Percentiles rank a stretch among this genome's conserved stretches.
Evolutionary conservation across 1,140 invertebrate genomes (phyloP).

Genomic region (Drosophila miranda): DNA sequence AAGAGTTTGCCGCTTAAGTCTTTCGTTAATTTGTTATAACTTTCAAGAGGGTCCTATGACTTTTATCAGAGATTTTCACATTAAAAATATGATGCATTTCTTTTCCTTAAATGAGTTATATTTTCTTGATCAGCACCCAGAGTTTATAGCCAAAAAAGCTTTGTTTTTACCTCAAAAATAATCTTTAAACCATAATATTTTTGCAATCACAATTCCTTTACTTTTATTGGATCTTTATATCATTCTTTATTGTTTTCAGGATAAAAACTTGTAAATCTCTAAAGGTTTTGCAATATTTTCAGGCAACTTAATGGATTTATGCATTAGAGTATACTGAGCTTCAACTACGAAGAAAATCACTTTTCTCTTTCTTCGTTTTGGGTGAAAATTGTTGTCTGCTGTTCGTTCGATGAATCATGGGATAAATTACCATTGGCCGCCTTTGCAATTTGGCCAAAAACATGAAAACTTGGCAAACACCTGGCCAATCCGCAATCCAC

Average conservation of each 20-base stretch:
- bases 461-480: conserved; percentile 30
- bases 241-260: too few relatives aligned
- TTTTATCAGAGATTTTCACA: neutral
- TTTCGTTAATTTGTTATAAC: conserved; percentile 53
- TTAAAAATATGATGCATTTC: neutral
- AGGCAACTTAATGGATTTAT: too few relatives aligned
- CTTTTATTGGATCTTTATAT: too few relatives aligned
- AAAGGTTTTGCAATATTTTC: too few relatives aligned
- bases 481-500: conserved; percentile 33
- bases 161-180: neutral
- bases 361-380: conserved; percentile 21
- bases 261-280: too few relatives aligned
- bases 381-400: conserved; percentile 36
- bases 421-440: conserved; percentile 20
- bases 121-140: too few relatives aligned
- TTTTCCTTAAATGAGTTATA: too few relatives aligned
- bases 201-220: too few relatives aligned
- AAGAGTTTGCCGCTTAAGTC: conserved; percentile 72
- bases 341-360: too few relatives aligned
- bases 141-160: too few relatives aligned
- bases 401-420: conserved; percentile 24
- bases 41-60: neutral
- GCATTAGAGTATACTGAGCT: too few relatives aligned
- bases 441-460: conserved; percentile 34
- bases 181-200: too few relatives aligned